A percentile compares a stretch with the other conserved stretches of the same genome.
These are phyloP conservation scores for Folsomia manolachei DNA, from an alignment of 2,888 invertebrate genomes.

Conservation along the genomic window DNA sequence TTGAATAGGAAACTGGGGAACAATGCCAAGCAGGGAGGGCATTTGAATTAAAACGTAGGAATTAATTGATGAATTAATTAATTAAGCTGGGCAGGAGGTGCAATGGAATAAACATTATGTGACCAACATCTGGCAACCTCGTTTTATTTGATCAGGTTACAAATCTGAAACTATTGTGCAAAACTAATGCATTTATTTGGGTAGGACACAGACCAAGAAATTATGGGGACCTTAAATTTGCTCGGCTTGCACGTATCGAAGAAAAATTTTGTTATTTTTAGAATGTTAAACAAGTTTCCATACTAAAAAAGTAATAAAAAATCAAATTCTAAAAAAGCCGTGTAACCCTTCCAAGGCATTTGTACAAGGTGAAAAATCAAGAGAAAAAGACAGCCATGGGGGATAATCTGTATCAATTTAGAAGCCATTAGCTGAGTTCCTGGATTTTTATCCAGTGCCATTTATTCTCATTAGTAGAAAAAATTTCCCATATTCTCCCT, in stretches of 20 bases:
- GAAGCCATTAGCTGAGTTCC: slow-evolving; percentile 2
- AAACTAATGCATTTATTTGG: background rate
- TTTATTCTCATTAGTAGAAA: slow-evolving; percentile 7
- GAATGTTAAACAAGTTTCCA: too few species aligned
- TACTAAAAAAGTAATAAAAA: too few species aligned
- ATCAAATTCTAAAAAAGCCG: too few species aligned
- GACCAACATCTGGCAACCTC: background rate
- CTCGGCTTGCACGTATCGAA: too few species aligned
- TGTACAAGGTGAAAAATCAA: background rate
- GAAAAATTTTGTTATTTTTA: too few species aligned
- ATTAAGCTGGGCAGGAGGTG: background rate
- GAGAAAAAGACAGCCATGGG: background rate
- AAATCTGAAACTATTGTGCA: background rate
- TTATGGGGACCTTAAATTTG: too few species aligned
- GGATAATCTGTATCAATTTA: slow-evolving; percentile 10
- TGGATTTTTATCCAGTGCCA: slow-evolving; percentile 4
- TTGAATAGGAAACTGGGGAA: background rate
- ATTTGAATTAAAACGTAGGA: background rate
- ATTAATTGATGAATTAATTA: slow-evolving; percentile 10
- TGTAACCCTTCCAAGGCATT: background rate
- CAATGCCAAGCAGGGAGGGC: background rate
- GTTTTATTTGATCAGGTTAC: background rate
- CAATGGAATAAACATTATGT: too few species aligned
- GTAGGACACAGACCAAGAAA: too few species aligned
- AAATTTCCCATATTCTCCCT: background rate